Conservation (phyloP, 2,113 vertebrate species). For the Empidonax alnorum region DNA sequence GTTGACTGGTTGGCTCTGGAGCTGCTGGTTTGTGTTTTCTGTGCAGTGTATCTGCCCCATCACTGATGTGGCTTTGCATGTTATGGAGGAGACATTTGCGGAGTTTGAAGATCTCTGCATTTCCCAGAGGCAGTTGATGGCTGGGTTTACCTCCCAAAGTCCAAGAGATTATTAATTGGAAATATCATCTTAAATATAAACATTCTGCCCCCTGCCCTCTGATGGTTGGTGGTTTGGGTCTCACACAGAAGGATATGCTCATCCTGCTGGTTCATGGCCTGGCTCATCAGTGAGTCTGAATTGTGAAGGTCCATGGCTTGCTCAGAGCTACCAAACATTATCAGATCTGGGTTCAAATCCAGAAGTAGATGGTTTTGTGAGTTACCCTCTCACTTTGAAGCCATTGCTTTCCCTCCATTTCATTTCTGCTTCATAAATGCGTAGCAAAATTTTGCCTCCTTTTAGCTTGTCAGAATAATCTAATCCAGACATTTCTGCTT, state of each 20-base stretch:
- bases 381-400: background rate
- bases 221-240: background rate
- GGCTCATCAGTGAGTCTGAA: background rate
- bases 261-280: background rate
- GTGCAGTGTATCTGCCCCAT: background rate
- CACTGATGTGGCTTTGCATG: background rate
- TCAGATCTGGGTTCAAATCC: conserved; percentile 3
- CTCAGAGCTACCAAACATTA: background rate
- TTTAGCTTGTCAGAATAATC: conserved; percentile 36
- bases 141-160: background rate
- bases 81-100: rapidly evolving
- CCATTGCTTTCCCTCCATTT: background rate
- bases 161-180: background rate
- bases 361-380: background rate
- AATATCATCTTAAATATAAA: background rate
- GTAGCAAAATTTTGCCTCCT: conserved; percentile 7
- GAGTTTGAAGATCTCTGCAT: background rate
- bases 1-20: background rate
- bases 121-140: background rate
- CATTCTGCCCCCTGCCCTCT: background rate
- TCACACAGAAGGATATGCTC: background rate
- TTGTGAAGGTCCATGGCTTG: background rate
- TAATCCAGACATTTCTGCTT: conserved; percentile 46
- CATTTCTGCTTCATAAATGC: background rate
- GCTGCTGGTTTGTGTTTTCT: background rate